phyloP scores from a whole-genome alignment of 2,797 vertebrate genomes.

The Acrossocheilus wenchowensis region DNA sequence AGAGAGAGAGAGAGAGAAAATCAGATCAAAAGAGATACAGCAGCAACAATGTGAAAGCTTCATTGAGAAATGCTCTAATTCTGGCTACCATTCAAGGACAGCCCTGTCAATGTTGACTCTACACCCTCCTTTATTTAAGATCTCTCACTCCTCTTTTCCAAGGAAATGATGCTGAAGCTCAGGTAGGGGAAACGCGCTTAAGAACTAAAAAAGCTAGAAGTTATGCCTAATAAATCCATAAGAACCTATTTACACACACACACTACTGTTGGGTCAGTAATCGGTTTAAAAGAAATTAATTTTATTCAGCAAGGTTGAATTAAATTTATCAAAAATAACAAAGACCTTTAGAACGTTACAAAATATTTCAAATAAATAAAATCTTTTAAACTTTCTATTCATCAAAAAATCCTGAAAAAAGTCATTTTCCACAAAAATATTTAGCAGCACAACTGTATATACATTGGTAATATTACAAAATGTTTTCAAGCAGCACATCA shows the following conservation, averaged over 20 bases:
- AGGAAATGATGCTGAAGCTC: background rate
- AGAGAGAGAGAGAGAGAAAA: slow-evolving; percentile 18
- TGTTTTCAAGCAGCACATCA: background rate
- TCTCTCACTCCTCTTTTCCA: background rate
- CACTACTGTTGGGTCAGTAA: background rate
- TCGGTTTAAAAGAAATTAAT: background rate
- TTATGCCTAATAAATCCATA: background rate
- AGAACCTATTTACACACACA: background rate
- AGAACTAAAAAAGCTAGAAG: background rate
- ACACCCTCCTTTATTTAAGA: background rate
- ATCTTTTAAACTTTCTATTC: background rate
- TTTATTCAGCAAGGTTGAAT: background rate
- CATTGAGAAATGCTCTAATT: background rate
- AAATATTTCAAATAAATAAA: background rate
- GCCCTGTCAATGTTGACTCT: background rate
- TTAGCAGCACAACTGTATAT: background rate
- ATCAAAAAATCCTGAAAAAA: background rate
- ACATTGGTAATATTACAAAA: background rate
- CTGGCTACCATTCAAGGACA: slow-evolving; percentile 4
- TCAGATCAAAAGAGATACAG: slow-evolving; percentile 42
- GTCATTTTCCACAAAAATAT: background rate
- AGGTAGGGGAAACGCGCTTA: background rate
- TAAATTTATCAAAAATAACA: background rate
- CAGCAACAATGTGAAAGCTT: background rate
- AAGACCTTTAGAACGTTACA: background rate